Evolutionary conservation across 1,140 invertebrate genomes (phyloP), one percentile per base, ranked within the genome.

Genomic region (Brachionus rubens): DNA sequence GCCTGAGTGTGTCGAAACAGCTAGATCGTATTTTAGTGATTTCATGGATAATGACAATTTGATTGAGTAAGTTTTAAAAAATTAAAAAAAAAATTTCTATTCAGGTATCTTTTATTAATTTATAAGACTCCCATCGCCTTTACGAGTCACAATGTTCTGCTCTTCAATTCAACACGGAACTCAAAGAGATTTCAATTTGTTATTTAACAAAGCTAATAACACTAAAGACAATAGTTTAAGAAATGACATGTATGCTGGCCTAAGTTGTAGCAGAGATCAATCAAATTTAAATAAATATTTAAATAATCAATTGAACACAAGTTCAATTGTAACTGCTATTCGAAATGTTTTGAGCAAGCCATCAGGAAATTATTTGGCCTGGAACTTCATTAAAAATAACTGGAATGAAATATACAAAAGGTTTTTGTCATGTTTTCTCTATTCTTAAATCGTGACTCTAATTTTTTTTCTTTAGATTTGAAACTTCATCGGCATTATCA

Each of bases 381-480:
- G 70, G 70, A 40, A 41, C n/a, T 75, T 52, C 12, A 24, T 75
- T 0, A 52, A 54, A 41, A 30, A 75, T 54, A 75, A 75, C 46
- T 75, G 48, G 47, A 7, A 75, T 19, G 6, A 41, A 26, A 24
- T 75, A 2, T 75, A 46, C 40, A 6, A 72, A 26, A 72, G 50
- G 46, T 48, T 26, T 19, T 12, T 26, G 3, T 50, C 48, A 50
- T 26, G 3, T 50, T 19, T 5, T 19, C 3, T 19, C 3, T 50
- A 50, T 5, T 50, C 24, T 19, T 5, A 19, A 50, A 50, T n/a
- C n/a, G 16, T 50, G 12, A 19, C n/a, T n/a, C n/a, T n/a, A n/a
- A n/a, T n/a, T n/a, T 26, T 50, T 19, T 50, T 50, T 4, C 3
- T 5, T 5, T 9, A 56, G 52, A 24, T 56, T 56, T n/a, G 14